Base-by-base conservation (phyloP, 2,888 invertebrate species). In the Noctua fimbriata region DNA sequence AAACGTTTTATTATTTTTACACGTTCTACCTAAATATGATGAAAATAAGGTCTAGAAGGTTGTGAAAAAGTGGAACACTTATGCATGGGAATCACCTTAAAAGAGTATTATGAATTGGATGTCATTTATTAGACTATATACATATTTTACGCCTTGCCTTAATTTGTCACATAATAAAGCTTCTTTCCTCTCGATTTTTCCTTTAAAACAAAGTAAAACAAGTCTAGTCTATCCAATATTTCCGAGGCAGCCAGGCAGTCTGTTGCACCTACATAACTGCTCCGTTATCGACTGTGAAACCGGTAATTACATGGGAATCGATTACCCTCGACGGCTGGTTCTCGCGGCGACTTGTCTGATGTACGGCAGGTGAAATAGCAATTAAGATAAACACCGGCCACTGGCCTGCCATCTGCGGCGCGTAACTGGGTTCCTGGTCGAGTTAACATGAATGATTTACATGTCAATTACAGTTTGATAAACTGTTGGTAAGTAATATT, bases 201-300 rank as follows among this genome's bases (percentile, higher is more conserved):
- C 32, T 55, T 81, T 63, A 10, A 63, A 80, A 74, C 24, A 24
- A 44, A 69, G 69, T 24, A 65, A 65, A 55, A 36, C 9, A 44
- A 76, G 67, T 66, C 69, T 63, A 72, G 52, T 82, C 72, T 41
- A 63, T 69, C 63, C 24, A 75, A 78, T 76, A 78, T 81, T 77
- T 55, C 47, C 58, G 52, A 74, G 81, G 92, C 85, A 92, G 93
- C 91, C 93, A 93, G 83, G 92, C 93, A 90, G 94, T 93, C 93
- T 93, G 90, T 89, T 76, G 83, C 83, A 79, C 86, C 82, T 81
- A 82, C 73, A 81, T 87, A 88, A 84, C 77, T 79, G 83, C 81
- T 60, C 90, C 85, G 84, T 79, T 87, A 89, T 80, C 76, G 83
- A 84, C 83, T 89, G 83, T 65, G 74, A 85, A 88, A 89, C 89